Evolutionary conservation across 2,113 vertebrate genomes (phyloP).

Genomic region (Ammodytes marinus): DNA sequence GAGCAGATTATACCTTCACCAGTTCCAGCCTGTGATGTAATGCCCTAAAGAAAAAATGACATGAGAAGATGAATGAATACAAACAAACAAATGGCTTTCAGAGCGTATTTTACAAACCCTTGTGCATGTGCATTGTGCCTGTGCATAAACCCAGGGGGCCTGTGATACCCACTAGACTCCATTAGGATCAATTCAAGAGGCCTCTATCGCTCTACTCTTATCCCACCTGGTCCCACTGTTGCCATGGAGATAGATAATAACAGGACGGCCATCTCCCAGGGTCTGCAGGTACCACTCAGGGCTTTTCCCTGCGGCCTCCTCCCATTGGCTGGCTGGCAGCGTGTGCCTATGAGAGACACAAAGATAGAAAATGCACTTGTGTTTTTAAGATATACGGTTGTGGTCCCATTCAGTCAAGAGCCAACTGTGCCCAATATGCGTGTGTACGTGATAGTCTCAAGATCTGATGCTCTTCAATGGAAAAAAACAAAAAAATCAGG

Average conservation of each 20-base stretch:
- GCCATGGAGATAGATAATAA: slow-evolving; percentile 92
- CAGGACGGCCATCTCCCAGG: slow-evolving; percentile 84
- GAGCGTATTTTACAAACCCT: slow-evolving; percentile 26
- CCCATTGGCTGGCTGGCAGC: slow-evolving; percentile 84
- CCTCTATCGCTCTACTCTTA: slow-evolving; percentile 35
- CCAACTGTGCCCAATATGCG: slow-evolving; percentile 37
- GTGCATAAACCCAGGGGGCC: slow-evolving; percentile 21
- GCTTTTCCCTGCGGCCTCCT: slow-evolving; percentile 83
- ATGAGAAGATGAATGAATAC: slow-evolving; percentile 27
- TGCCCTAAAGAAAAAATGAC: slow-evolving; percentile 82
- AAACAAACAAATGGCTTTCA: slow-evolving; percentile 42
- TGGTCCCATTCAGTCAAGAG: slow-evolving; percentile 5
- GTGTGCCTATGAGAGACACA: slow-evolving; percentile 86
- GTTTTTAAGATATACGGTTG: neutral
- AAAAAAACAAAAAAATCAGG: slow-evolving; percentile 15
- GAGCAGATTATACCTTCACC: slow-evolving; percentile 83
- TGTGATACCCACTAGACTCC: slow-evolving; percentile 61
- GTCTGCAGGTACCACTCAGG: slow-evolving; percentile 85
- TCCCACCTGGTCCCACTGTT: slow-evolving; percentile 87
- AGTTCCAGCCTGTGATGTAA: slow-evolving; percentile 84
- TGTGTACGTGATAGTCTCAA: neutral
- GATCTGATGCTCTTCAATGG: slow-evolving; percentile 5
- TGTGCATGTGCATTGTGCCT: slow-evolving; percentile 23
- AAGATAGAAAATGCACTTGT: neutral
- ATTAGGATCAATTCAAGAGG: slow-evolving; percentile 63